Conservation (phyloP, 2,113 vertebrate genomes). For the Hemibagrus wyckioides region DNA sequence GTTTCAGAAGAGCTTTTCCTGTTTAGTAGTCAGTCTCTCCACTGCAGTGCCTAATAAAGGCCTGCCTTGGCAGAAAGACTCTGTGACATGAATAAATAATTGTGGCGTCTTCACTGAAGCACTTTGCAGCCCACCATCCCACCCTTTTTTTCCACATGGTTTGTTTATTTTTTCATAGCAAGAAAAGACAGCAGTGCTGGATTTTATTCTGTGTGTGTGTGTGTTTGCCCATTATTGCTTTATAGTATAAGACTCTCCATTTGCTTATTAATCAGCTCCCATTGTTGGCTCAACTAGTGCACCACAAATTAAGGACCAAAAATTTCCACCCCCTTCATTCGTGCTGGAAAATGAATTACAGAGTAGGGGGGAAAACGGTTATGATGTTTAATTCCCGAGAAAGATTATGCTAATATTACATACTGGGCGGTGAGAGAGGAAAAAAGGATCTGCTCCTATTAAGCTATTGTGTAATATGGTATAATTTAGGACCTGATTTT, state of each 20-base stretch:
- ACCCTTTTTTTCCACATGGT: constrained; percentile 4
- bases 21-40: constrained; percentile 60
- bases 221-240: constrained; percentile 23
- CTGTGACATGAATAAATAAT: constrained; percentile 70
- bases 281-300: constrained; percentile 48
- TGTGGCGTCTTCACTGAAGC: constrained; percentile 58
- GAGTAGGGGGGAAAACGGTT: constrained; percentile 28
- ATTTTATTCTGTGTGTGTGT: background rate
- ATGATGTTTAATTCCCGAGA: constrained; percentile 48
- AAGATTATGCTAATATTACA: constrained; percentile 32
- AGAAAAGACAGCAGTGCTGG: constrained; percentile 18
- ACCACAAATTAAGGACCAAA: constrained; percentile 38
- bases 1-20: constrained; percentile 54
- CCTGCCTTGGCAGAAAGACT: constrained; percentile 66
- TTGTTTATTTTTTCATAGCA: constrained; percentile 30
- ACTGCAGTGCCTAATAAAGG: constrained; percentile 57
- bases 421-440: background rate
- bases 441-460: background rate
- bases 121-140: constrained; percentile 33
- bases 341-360: constrained; percentile 50
- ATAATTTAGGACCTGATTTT: background rate
- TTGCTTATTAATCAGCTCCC: constrained; percentile 66
- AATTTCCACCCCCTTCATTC: constrained; percentile 58
- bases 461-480: background rate
- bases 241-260: constrained; percentile 51